Percentiles rank a stretch among this genome's conserved stretches.
These are phyloP conservation scores for Poeciliopsis gracilis DNA, from an alignment of 2,797 vertebrate species.

Conservation along the genomic window DNA sequence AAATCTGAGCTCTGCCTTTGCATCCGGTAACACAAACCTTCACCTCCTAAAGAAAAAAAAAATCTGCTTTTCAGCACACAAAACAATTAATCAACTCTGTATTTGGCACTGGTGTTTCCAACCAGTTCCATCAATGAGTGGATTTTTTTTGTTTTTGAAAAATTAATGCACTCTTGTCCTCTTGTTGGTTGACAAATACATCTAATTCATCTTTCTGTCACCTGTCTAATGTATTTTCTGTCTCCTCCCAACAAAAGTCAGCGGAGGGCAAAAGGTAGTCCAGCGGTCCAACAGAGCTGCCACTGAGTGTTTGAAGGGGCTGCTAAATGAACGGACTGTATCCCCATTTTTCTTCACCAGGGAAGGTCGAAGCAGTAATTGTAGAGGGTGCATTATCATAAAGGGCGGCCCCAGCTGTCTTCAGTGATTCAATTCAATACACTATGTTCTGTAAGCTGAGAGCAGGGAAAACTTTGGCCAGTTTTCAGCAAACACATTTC, in stretches of 20 bases:
- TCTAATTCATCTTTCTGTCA: slow-evolving; percentile 60
- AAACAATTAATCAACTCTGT: not conserved
- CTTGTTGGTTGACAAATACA: slow-evolving; percentile 58
- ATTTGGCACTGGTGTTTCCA: slow-evolving; percentile 15
- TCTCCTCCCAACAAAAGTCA: slow-evolving; percentile 72
- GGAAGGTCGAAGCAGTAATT: slow-evolving; percentile 88
- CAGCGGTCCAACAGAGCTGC: slow-evolving; percentile 78
- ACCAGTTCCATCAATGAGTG: slow-evolving; percentile 7
- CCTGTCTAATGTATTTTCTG: slow-evolving; percentile 58
- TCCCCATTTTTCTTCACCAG: slow-evolving; percentile 77
- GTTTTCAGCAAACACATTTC: slow-evolving; percentile 73
- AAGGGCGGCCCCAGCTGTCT: slow-evolving; percentile 84
- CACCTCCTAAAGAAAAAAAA: not conserved
- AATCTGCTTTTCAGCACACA: not conserved
- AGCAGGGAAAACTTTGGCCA: slow-evolving; percentile 63
- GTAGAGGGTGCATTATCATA: slow-evolving; percentile 85
- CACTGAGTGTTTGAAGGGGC: slow-evolving; percentile 79
- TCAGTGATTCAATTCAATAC: slow-evolving; percentile 82
- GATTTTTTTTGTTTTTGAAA: not conserved
- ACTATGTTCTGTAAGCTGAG: slow-evolving; percentile 64
- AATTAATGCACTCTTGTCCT: slow-evolving; percentile 21
- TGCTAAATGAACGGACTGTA: slow-evolving; percentile 68
- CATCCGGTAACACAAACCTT: not conserved
- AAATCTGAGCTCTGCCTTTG: not conserved
- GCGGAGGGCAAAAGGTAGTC: slow-evolving; percentile 68